A percentile compares a stretch with the other conserved stretches of the same genome.
Evolutionary conservation across 2,888 invertebrate genomes (phyloP).

Genomic region (Drosophila fulvimacula): DNA sequence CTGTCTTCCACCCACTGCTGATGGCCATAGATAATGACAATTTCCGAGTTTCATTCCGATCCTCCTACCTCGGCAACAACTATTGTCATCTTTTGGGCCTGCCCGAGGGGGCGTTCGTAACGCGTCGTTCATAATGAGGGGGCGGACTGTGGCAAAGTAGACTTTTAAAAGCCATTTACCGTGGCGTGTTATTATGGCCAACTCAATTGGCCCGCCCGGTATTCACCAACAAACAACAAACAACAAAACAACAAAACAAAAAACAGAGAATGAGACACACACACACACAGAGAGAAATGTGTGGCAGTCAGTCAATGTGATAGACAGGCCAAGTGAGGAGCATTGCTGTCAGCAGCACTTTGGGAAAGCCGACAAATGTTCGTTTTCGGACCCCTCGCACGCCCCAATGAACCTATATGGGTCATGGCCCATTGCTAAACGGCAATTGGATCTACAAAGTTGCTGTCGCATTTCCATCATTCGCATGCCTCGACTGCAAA

Average conservation of each 20-base stretch:
- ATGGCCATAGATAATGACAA: constrained; percentile 71
- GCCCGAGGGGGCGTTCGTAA: constrained; percentile 67
- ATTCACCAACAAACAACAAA: constrained; percentile 47
- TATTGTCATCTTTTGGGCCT: constrained; percentile 62
- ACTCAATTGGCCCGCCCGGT: constrained; percentile 72
- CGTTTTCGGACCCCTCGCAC: constrained; percentile 15
- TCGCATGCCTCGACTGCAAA: constrained; percentile 6
- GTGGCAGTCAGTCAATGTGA: constrained; percentile 82
- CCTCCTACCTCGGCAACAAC: constrained; percentile 12
- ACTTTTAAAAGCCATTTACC: constrained; percentile 80
- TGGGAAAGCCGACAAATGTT: constrained; percentile 70
- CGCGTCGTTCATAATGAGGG: constrained; percentile 82
- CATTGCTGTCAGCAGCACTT: constrained; percentile 47
- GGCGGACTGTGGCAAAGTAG: constrained; percentile 80
- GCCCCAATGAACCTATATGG: constrained; percentile 61
- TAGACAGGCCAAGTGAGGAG: constrained; percentile 67
- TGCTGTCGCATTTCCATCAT: constrained; percentile 11
- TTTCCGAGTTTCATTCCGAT: constrained; percentile 41
- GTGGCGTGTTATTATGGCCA: constrained; percentile 77
- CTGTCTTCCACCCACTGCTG: constrained; percentile 27
- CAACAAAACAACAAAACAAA: background rate
- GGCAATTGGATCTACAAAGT: constrained; percentile 41
- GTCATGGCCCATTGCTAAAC: constrained; percentile 70
- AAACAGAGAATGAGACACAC: constrained; percentile 45
- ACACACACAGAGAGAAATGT: constrained; percentile 58